A percentile compares a stretch with the other conserved stretches of the same genome.
phyloP scores from a whole-genome alignment of 2,888 invertebrate species.

The Brachypalpus laphriformis region DNA sequence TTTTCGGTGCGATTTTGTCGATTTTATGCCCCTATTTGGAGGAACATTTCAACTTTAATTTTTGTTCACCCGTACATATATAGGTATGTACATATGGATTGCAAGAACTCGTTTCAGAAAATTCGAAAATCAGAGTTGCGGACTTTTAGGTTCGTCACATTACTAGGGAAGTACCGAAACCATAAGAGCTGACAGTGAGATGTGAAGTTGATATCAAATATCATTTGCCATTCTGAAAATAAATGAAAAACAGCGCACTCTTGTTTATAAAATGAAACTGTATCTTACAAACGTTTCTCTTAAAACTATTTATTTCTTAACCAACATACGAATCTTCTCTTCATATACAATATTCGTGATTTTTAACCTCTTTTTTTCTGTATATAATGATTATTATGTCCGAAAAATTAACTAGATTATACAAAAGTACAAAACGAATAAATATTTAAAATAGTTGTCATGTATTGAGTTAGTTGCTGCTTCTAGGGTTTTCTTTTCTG shows the following conservation, averaged over 20 bases:
- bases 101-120: too few species aligned
- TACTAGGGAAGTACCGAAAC: too few species aligned
- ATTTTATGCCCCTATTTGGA: too few species aligned
- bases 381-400: constrained; percentile 38
- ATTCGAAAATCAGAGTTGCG: too few species aligned
- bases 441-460: constrained; percentile 65
- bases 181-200: too few species aligned
- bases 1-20: too few species aligned
- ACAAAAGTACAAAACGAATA: constrained; percentile 66
- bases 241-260: constrained; percentile 26
- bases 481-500: constrained; percentile 12
- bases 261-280: constrained; percentile 60
- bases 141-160: too few species aligned
- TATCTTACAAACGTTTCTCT: constrained; percentile 64
- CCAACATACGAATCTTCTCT: constrained; percentile 25
- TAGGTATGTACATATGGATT: too few species aligned
- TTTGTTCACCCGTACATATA: too few species aligned
- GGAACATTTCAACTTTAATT: too few species aligned
- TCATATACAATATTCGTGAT: constrained; percentile 33
- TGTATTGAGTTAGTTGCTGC: constrained; percentile 24
- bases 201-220: too few species aligned
- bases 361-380: constrained; percentile 37
- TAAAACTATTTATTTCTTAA: constrained; percentile 46
- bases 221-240: neutral
- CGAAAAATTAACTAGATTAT: constrained; percentile 63